Conservation (phyloP, 2,888 invertebrate genomes). For the Tridacna crocea region DNA sequence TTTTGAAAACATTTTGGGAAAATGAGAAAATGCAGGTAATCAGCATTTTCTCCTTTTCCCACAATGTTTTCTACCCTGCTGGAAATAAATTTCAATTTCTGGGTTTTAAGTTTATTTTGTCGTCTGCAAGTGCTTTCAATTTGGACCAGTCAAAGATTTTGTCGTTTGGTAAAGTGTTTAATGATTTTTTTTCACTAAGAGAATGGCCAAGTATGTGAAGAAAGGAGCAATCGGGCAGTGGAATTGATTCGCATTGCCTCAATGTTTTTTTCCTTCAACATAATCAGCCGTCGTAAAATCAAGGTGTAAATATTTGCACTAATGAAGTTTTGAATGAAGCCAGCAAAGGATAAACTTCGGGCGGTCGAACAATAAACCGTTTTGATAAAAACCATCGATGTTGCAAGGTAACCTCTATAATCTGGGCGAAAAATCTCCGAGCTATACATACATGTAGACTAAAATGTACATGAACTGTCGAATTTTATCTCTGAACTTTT, state of each 20-base stretch:
- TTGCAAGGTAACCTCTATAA: neutral
- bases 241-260: no score
- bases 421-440: neutral
- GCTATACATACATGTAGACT: neutral
- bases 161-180: no score
- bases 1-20: neutral
- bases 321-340: neutral
- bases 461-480: neutral
- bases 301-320: neutral
- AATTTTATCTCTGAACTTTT: neutral
- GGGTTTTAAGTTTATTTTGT: no score
- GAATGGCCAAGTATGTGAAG: no score
- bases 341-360: neutral
- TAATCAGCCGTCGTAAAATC: no score
- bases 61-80: neutral
- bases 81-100: no score
- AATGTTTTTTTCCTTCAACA: no score
- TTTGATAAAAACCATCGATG: neutral
- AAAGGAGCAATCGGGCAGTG: no score
- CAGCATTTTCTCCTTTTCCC: neutral
- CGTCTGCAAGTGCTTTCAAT: no score
- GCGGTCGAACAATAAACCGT: neutral
- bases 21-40: neutral
- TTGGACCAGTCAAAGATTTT: no score
- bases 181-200: neutral